phyloP scores from a whole-genome alignment of 2,888 invertebrate genomes.

The Callimorpha dominula region DNA sequence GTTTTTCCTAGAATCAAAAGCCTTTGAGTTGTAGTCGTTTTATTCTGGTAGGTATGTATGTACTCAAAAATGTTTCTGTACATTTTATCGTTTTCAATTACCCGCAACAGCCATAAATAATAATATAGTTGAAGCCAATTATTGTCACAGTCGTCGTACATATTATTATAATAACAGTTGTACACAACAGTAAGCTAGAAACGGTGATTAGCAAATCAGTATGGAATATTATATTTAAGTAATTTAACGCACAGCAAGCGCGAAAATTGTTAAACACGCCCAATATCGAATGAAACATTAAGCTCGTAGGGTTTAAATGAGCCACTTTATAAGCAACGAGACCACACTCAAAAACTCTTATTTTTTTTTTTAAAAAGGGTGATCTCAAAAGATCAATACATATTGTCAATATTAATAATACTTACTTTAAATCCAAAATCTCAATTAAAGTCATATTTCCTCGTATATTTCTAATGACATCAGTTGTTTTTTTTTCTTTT shows the following conservation, averaged over 20 bases:
- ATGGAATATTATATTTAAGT: conserved; percentile 40
- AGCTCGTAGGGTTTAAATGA: not conserved
- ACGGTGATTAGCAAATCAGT: conserved; percentile 45
- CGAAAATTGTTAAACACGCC: conserved; percentile 43
- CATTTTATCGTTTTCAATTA: conserved; percentile 4
- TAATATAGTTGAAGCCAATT: conserved; percentile 15
- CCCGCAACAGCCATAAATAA: conserved; percentile 1
- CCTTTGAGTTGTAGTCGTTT: too few species aligned
- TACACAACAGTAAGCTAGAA: conserved; percentile 22
- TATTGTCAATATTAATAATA: too few species aligned
- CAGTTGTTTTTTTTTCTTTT: too few species aligned
- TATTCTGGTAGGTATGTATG: too few species aligned
- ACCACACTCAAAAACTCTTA: not conserved
- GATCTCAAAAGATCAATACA: too few species aligned
- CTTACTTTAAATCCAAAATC: too few species aligned
- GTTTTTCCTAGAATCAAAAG: too few species aligned
- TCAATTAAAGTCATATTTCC: too few species aligned
- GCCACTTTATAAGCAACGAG: conserved; percentile 25
- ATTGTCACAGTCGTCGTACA: conserved; percentile 9
- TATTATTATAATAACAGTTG: conserved; percentile 10
- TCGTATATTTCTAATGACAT: too few species aligned
- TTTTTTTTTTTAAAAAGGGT: too few species aligned
- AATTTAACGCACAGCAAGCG: conserved; percentile 29
- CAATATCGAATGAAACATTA: conserved; percentile 39
- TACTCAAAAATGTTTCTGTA: too few species aligned